These are phyloP conservation scores for Megaceryle maxima DNA, from an alignment of 2,113 vertebrate genomes.

Conservation along the genomic window DNA sequence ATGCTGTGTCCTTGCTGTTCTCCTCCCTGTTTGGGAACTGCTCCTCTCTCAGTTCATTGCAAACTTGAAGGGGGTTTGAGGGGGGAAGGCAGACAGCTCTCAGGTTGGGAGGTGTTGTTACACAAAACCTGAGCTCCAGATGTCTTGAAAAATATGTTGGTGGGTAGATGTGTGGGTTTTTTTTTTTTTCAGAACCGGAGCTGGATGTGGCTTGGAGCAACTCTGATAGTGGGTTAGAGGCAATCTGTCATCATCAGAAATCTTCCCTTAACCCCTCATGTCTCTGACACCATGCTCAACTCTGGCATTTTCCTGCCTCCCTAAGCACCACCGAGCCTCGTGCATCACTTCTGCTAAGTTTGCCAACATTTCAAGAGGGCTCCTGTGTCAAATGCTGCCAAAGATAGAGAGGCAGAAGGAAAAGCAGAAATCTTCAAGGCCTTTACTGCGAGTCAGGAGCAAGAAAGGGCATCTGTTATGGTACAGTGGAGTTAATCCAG, in stretches of 20 bases:
- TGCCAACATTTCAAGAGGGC: not conserved
- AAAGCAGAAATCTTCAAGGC: not conserved
- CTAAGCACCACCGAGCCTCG: not conserved
- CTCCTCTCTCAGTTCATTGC: not conserved
- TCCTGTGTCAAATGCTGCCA: not conserved
- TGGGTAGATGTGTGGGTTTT: not conserved
- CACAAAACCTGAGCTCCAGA: not conserved
- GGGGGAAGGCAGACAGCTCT: not conserved
- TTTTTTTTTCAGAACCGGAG: not conserved
- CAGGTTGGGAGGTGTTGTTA: not conserved
- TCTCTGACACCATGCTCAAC: fast-evolving
- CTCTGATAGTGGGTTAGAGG: not conserved
- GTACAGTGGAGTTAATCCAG: not conserved
- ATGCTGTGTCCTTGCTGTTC: fast-evolving
- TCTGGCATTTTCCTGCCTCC: not conserved
- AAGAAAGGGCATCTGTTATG: not conserved
- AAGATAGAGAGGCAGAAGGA: not conserved
- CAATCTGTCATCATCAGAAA: not conserved
- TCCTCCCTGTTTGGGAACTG: not conserved
- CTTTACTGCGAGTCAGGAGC: constrained; percentile 9
- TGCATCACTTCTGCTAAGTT: not conserved
- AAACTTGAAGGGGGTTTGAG: not conserved
- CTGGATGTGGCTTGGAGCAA: not conserved
- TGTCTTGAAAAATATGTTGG: not conserved
- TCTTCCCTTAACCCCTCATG: not conserved